A percentile compares a stretch with the other conserved stretches of the same genome.
These are phyloP conservation scores for Drosophila arawakana DNA, from an alignment of 1,140 invertebrate species.

Conservation along the genomic window DNA sequence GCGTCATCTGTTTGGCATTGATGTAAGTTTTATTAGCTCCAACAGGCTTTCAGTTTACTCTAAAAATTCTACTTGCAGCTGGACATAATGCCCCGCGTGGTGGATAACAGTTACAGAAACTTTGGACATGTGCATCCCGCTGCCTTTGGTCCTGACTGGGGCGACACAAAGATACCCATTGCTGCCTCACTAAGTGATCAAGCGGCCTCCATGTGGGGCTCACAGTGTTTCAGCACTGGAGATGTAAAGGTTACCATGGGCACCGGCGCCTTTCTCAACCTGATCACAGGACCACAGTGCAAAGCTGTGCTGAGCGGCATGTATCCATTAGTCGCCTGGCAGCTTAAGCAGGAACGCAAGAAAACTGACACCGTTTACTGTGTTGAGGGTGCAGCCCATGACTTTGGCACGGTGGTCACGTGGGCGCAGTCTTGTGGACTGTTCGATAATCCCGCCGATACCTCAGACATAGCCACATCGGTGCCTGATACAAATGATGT, in stretches of 20 bases:
- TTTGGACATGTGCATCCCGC: slow-evolving; percentile 88
- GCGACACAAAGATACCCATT: slow-evolving; percentile 89
- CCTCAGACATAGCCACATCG: slow-evolving; percentile 89
- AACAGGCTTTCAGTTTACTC: neutral
- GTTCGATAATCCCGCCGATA: slow-evolving; percentile 89
- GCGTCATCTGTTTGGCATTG: slow-evolving; percentile 86
- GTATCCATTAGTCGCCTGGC: slow-evolving; percentile 97
- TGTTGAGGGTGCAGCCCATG: slow-evolving; percentile 93
- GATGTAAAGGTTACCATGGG: slow-evolving; percentile 97
- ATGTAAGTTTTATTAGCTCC: slow-evolving; percentile 86
- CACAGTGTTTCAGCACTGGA: slow-evolving; percentile 92
- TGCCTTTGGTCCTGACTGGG: slow-evolving; percentile 88
- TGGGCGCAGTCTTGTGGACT: slow-evolving; percentile 93
- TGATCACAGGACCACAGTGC: slow-evolving; percentile 92
- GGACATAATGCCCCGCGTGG: slow-evolving; percentile 91
- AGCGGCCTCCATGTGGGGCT: slow-evolving; percentile 96
- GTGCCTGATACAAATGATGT: slow-evolving; percentile 92
- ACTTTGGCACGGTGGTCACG: slow-evolving; percentile 94
- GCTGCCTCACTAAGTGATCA: slow-evolving; percentile 89
- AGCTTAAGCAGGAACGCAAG: slow-evolving; percentile 85
- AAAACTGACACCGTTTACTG: slow-evolving; percentile 88
- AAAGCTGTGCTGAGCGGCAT: slow-evolving; percentile 92
- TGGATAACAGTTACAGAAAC: slow-evolving; percentile 89
- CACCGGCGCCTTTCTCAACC: slow-evolving; percentile 95
- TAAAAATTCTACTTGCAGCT: slow-evolving; percentile 84